Evolutionary conservation across 1,140 invertebrate genomes (phyloP).

Genomic region (Musca vetustissima): DNA sequence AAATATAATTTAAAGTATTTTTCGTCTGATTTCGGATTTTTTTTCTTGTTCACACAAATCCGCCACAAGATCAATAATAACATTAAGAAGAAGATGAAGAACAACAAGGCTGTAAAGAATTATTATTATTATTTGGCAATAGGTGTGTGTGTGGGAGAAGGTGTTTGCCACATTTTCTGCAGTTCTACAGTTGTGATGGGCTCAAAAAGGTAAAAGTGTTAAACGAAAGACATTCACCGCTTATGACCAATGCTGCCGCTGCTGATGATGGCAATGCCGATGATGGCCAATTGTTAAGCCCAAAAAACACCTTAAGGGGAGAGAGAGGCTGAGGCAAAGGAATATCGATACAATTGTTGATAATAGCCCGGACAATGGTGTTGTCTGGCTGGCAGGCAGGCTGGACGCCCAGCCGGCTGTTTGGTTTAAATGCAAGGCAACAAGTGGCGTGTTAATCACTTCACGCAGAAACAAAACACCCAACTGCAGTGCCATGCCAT

Average conservation of each 20-base stretch:
- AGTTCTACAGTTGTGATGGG: not conserved
- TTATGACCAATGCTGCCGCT: slow-evolving; percentile 5
- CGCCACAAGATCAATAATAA: not conserved
- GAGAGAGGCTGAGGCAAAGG: not conserved
- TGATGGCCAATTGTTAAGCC: not conserved
- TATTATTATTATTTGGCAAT: not conserved
- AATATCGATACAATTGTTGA: slow-evolving; percentile 21
- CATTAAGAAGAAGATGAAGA: not conserved
- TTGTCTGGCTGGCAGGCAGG: no score
- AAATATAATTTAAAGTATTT: slow-evolving; percentile 31
- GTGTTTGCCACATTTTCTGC: no score
- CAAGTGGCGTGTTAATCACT: slow-evolving; percentile 23
- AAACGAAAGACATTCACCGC: not conserved
- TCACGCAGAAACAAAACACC: not conserved
- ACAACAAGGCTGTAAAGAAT: not conserved
- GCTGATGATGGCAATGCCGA: slow-evolving; percentile 8
- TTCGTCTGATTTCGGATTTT: not conserved
- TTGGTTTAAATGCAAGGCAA: not conserved
- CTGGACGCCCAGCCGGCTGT: no score
- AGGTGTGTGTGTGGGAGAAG: no score
- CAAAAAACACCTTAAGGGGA: not conserved
- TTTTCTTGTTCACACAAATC: not conserved
- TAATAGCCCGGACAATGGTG: not conserved
- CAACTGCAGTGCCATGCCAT: no score
- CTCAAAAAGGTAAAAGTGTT: slow-evolving; percentile 22